Evolutionary conservation across 2,888 invertebrate species (phyloP).

Genomic region (Drosophila sordidapex): DNA sequence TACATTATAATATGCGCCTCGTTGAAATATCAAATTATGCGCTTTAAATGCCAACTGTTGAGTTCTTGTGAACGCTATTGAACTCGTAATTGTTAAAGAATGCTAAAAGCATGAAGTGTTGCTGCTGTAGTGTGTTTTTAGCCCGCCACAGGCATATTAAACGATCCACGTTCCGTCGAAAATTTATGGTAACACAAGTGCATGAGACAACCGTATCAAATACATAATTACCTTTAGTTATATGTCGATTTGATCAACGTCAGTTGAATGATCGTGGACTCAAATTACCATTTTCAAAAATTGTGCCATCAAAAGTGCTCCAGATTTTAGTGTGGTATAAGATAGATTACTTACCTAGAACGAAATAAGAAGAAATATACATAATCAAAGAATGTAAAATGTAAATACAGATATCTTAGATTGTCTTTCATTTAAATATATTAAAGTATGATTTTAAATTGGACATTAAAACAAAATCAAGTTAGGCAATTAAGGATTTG

Average conservation of each 20-base stretch:
- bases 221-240: background rate
- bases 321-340: slow-evolving; percentile 4
- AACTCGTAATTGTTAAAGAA: slow-evolving; percentile 73
- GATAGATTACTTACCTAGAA: slow-evolving; percentile 61
- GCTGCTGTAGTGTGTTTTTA: slow-evolving; percentile 15
- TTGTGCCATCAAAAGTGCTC: slow-evolving; percentile 40
- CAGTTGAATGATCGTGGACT: background rate
- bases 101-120: slow-evolving; percentile 42
- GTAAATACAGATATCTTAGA: background rate
- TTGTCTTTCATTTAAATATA: background rate
- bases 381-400: background rate
- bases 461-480: background rate
- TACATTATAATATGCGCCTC: slow-evolving; percentile 28
- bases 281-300: slow-evolving; percentile 28
- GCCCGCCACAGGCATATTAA: slow-evolving; percentile 49
- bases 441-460: background rate
- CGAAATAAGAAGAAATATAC: slow-evolving; percentile 19
- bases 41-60: slow-evolving; percentile 68
- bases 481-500: background rate
- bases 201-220: slow-evolving; percentile 17
- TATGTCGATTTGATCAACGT: background rate
- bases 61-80: slow-evolving; percentile 80
- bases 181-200: slow-evolving; percentile 41
- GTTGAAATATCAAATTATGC: slow-evolving; percentile 57
- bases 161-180: slow-evolving; percentile 38